Base-by-base conservation (phyloP, 1,140 invertebrate genomes). In the Drosophila serrata region DNA sequence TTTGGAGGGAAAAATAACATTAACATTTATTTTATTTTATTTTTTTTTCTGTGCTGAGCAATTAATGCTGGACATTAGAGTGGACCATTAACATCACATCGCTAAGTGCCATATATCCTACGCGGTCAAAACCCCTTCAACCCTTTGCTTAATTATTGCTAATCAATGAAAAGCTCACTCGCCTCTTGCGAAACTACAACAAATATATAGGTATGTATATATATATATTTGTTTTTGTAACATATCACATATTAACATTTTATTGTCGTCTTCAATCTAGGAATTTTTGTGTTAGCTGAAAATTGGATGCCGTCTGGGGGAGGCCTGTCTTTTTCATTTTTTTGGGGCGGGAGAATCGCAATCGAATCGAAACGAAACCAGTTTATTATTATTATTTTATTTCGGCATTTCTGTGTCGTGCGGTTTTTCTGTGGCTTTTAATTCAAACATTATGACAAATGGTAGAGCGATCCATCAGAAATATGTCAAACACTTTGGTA, bases 41-140 rank as follows among this genome's bases (percentile, higher is more conserved):
- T n/a, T n/a, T n/a, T n/a, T n/a, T n/a, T n/a, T n/a, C n/a, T n/a
- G n/a, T n/a, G n/a, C n/a, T n/a, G n/a, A n/a, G n/a, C n/a, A 86
- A 86, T 86, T 87, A 86, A 87, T 81, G 80, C 45, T 55, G 76
- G 78, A 51, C 74, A 84, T 84, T 84, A 84, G 81, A 80, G 70
- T 74, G 81, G 68, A 58, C 68, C 81, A 86, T 86, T 86, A 86
- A 75, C 82, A 77, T 31, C 62, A 19, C 15, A 22, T 19, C 53
- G 82, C 82, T 86, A 86, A 86, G 79, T 86, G 82, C 45, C 17
- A n/a, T n/a, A n/a, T 22, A 61, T 22, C 33, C 51, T 5, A 29
- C 49, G 15, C 64, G 68, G 68, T 68, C 68, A 65, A 42, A 51
- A 69, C 51, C 63, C 63, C 73, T 77, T 76, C 75, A 42, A 76